Base-by-base conservation (phyloP, 2,113 vertebrate species). In the Caranx ignobilis region DNA sequence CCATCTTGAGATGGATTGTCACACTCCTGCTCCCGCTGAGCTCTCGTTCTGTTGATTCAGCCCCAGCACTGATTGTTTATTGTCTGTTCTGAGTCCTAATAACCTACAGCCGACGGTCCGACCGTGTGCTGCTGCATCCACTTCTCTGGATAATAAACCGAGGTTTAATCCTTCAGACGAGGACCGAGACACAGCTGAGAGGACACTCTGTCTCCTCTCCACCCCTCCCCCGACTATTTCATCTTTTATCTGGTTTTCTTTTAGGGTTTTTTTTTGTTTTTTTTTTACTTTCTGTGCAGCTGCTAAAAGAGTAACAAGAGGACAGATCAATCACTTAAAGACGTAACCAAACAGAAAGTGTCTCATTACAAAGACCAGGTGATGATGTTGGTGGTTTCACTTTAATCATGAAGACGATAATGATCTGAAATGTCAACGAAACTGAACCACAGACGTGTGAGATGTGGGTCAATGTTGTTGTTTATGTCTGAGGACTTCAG, bases 61-160 rank as follows among this genome's bases (percentile, higher is more conserved):
- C 47, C 57, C 62, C 26, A 5, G 1, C 19, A 70, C 52, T 57
- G 43, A 65, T 50, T 62, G 43, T 39, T 11, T 75, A 8, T 32
- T 56, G 21, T 31, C 43, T 12, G 4, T 19, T 21, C 10, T 47
- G 52, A 76, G 75, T 59, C 26, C 1, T 48, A 12, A 0, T 39
- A 48, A 48, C 21, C 70, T 54, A 57, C 63, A 18, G 31, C 62
- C 21, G 59, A 37, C 68, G 47, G 41, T 43, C 52, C 15, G 21
- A 39, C 16, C 4, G 70, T 79, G 84, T 79, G 82, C 60, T 26
- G 16, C 47, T 75, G 76, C 83, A 84, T 89, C 43, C 26, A 16
- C 16, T 16, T 16, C 0, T 7, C 0, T 32, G 78, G 81, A 84
- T 87, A 59, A 87, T 75, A 18, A 18, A 32, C 45, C n/a, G 11